Base-by-base conservation (phyloP, 2,113 vertebrate genomes). In the Cyanoliseus patagonus region DNA sequence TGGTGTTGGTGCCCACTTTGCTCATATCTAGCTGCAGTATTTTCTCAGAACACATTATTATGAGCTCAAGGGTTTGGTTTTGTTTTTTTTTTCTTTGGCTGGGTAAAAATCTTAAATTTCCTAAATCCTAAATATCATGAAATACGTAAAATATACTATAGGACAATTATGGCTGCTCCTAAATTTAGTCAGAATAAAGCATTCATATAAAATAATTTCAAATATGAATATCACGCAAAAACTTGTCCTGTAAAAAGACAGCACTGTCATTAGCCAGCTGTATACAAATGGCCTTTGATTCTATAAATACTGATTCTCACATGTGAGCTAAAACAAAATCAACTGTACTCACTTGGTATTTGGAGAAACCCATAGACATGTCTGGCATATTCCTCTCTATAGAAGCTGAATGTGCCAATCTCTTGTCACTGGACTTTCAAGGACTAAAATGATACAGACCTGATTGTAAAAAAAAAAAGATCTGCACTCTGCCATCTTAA, bases 181-280 rank as follows among this genome's bases (percentile, higher is more conserved):
- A 84, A 82, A 88, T 96, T 93, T 92, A 93, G 72, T 59, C 28
- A 77, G 83, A 94, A 79, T 61, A 51, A 94, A 80, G 17, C 63
- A 76, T 91, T 91, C 35, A 51, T 75, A 42, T 74, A 86, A 94
- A 90, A 64, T 74, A 88, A 78, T 3, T 25, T 81, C 42, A 84
- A 78, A 92, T 95, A 81, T 66, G 42, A 84, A 52, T 64, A 78
- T 82, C 11, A 18, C 66, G 42, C 61, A 88, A 83, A 88, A 94
- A 63, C 27, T 77, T 72, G 33, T 61, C 35, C 41, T 72, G 61
- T 90, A 42, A 72, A 90, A 95, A 81, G 73, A 86, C 55, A 88
- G 47, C 73, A 62, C 42, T 83, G 30, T 96, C 86, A 92, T 97
- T 94, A 96, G 73, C 73, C 95, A 96, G 83, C 86, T 94, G 86